phyloP scores from a whole-genome alignment of 2,888 invertebrate species.

The Napeogenes sylphis region DNA sequence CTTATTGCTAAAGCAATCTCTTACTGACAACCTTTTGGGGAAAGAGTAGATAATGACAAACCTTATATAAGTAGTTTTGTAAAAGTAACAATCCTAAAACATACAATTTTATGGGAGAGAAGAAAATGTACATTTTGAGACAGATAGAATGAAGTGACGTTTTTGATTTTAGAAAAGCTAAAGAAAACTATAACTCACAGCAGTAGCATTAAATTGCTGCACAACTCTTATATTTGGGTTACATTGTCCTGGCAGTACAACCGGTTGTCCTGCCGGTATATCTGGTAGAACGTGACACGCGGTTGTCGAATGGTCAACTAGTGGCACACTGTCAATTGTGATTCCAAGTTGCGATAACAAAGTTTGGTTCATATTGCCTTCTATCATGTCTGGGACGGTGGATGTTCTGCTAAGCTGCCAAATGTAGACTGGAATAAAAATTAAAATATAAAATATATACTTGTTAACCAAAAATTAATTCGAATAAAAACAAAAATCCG shows the following conservation, averaged over 20 bases:
- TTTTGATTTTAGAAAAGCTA: not conserved
- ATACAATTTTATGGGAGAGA: too few relatives aligned
- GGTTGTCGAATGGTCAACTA: conserved; percentile 42
- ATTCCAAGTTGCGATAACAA: conserved; percentile 40
- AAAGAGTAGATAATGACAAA: too few relatives aligned
- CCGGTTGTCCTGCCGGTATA: conserved; percentile 45
- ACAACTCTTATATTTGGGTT: conserved; percentile 45
- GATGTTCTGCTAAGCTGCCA: conserved; percentile 50
- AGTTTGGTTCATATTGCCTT: conserved; percentile 38
- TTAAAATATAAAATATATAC: too few relatives aligned
- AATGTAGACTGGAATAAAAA: conserved; percentile 49
- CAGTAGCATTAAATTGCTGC: conserved; percentile 43
- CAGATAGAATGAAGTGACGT: too few relatives aligned
- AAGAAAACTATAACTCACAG: conserved; percentile 37
- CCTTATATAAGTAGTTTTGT: too few relatives aligned
- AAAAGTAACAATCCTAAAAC: too few relatives aligned
- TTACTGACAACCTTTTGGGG: too few relatives aligned
- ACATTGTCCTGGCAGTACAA: conserved; percentile 58
- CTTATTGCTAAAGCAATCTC: too few relatives aligned
- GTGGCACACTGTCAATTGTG: conserved; percentile 33
- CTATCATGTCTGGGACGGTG: conserved; percentile 33
- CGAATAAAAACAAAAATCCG: too few relatives aligned
- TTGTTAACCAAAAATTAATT: too few relatives aligned
- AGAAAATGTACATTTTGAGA: too few relatives aligned
- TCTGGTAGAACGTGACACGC: conserved; percentile 52